These are phyloP conservation scores for Tympanoctomys barrerae DNA, from an alignment of 2,797 vertebrate genomes.

Conservation along the genomic window DNA sequence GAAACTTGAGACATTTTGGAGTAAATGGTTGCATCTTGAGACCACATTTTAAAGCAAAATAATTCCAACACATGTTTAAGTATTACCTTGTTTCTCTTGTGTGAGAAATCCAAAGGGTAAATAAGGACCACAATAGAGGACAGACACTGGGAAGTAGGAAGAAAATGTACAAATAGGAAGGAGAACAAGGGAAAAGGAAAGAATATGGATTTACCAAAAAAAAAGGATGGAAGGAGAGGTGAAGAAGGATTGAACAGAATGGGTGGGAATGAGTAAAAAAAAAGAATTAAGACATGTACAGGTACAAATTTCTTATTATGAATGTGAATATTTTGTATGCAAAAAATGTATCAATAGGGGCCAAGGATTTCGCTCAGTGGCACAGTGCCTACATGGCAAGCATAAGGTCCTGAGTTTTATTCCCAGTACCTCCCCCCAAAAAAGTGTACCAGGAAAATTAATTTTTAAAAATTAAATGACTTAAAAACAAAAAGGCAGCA, in stretches of 20 bases:
- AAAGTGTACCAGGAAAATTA: neutral
- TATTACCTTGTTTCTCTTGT: neutral
- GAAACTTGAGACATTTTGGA: neutral
- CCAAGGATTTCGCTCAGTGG: too few species aligned
- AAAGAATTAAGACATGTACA: neutral
- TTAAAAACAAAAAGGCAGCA: conserved; percentile 2
- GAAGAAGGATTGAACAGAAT: neutral
- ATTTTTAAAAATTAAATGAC: neutral
- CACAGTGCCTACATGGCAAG: too few species aligned
- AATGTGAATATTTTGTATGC: neutral
- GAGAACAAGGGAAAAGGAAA: neutral
- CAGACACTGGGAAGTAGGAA: neutral
- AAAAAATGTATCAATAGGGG: neutral
- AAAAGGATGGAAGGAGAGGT: neutral
- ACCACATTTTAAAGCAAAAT: neutral
- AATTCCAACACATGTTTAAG: neutral
- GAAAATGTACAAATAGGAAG: neutral
- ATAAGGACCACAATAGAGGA: neutral
- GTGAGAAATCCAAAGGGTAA: neutral
- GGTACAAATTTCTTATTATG: neutral
- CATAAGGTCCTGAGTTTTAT: too few species aligned
- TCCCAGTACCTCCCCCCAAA: neutral
- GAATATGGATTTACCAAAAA: neutral
- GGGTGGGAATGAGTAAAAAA: neutral
- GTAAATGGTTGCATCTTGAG: neutral